Evolutionary conservation across 2,888 invertebrate species (phyloP), one percentile per base, ranked within the genome.

Genomic region (Mesorhabditis spiculigera): DNA sequence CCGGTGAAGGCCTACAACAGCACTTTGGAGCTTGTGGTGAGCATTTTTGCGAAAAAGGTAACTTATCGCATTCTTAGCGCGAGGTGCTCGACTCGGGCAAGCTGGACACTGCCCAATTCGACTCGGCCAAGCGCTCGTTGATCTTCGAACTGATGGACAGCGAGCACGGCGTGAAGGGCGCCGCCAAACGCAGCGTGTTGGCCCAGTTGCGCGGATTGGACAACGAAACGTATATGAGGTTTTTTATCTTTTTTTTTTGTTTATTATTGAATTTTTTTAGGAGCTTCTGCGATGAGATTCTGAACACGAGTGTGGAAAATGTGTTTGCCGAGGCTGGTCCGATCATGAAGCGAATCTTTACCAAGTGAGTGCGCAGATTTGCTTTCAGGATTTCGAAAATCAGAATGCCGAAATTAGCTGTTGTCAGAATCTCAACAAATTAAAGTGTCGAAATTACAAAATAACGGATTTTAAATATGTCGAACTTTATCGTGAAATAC

Each of bases 111-210:
- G 90, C 91, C 63, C 88, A 93, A 71, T 90, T 93, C 80, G 92
- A 92, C 80, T 92, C 93, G 0, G 93, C 93, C 0, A 91, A 91
- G 83, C 92, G 93, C 85, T 93, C 93, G 16, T 89, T 93, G n/a
- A 90, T 94, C 74, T 95, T 92, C 87, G 92, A 93, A 85, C 90
- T 93, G 67, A 92, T 94, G 73, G 91, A 92, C 79, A 89, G 90
- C 76, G 93, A 93, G 86, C 91, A 92, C 84, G 92, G 91, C 70
- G 90, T 93, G 10, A 91, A 91, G 0, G 90, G 91, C 81, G 90
- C 92, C 42, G 91, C 92, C 43, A 86, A 87, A 50, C 90, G 91
- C 81, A 92, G 93, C 0, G 88, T 94, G n/a, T 86, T 91, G 68
- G 90, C 91, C 67, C 91, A 91, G 85, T 90, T 92, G 82, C 90